phyloP scores from a whole-genome alignment of 2,797 vertebrate species.

The Euphonia xanthogaster region DNA sequence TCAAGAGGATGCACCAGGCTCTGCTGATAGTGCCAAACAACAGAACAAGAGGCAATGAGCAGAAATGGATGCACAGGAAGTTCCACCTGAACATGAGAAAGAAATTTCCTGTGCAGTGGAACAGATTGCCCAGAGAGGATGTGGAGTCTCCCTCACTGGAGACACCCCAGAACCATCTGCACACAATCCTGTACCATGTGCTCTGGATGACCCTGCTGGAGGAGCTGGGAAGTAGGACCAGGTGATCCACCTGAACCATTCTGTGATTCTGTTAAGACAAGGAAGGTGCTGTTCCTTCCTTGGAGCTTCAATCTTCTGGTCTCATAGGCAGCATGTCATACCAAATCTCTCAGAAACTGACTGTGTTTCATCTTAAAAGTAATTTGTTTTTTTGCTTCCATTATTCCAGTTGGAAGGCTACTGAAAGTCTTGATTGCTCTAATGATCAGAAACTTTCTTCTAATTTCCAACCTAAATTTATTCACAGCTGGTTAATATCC shows the following conservation, averaged over 20 bases:
- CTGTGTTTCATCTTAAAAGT: conserved; percentile 21
- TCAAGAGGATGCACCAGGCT: background rate
- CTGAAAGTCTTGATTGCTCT: conserved; percentile 38
- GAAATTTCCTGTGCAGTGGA: accelerated
- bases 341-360: background rate
- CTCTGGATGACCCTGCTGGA: background rate
- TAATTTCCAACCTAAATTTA: conserved; percentile 54
- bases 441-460: conserved; percentile 53
- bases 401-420: conserved; percentile 31
- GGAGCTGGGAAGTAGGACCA: background rate
- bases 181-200: accelerated
- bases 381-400: conserved; percentile 1
- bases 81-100: background rate
- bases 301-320: background rate
- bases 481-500: conserved; percentile 53
- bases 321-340: background rate
- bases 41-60: background rate
- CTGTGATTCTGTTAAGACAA: background rate
- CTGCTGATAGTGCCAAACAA: background rate
- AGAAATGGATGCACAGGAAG: background rate
- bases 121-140: background rate
- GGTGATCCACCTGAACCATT: background rate
- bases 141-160: background rate
- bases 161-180: background rate
- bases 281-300: background rate